These are phyloP conservation scores for Conopomorpha cramerella DNA, from an alignment of 1,140 invertebrate species.

Conservation along the genomic window DNA sequence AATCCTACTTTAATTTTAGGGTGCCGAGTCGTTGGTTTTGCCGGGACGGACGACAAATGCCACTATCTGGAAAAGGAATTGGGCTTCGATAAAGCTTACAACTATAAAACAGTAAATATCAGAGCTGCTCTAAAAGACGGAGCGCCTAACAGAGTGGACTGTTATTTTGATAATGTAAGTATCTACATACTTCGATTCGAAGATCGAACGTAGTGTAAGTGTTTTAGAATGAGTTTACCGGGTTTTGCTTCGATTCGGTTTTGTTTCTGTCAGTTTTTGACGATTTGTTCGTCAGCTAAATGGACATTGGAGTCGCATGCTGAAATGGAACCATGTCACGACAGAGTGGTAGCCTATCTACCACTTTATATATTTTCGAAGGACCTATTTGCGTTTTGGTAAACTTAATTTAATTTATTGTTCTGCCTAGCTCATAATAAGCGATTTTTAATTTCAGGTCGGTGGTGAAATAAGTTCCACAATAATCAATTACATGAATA, in stretches of 20 bases:
- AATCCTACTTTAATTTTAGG: too few relatives aligned
- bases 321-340: too few relatives aligned
- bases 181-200: not conserved
- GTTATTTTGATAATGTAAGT: conserved; percentile 76
- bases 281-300: too few relatives aligned
- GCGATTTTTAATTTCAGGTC: too few relatives aligned
- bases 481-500: conserved; percentile 67
- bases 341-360: too few relatives aligned
- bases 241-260: not conserved
- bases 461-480: conserved; percentile 68
- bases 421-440: too few relatives aligned
- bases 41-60: conserved; percentile 66
- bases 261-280: not conserved
- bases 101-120: conserved; percentile 64
- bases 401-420: too few relatives aligned
- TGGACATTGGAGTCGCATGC: too few relatives aligned
- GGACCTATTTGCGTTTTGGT: too few relatives aligned
- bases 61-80: conserved; percentile 65
- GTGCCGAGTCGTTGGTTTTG: conserved; percentile 63
- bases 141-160: conserved; percentile 72
- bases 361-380: too few relatives aligned
- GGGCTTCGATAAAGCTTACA: conserved; percentile 66
- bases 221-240: too few relatives aligned
- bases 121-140: conserved; percentile 58
- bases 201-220: too few relatives aligned